Evolutionary conservation across 2,888 invertebrate species (phyloP).

Genomic region (Eremobia ochroleuca): DNA sequence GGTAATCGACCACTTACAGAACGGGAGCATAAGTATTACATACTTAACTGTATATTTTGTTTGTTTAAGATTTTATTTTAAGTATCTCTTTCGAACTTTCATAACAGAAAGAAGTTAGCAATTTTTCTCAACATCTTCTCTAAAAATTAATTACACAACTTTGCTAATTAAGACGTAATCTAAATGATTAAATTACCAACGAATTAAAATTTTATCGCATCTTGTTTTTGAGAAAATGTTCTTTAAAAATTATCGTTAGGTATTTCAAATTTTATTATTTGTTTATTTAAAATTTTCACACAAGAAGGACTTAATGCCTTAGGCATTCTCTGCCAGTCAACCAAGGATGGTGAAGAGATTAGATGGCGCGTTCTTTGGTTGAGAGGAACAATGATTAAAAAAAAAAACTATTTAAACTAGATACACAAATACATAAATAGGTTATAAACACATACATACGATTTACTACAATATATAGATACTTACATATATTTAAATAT

Average conservation of each 20-base stretch:
- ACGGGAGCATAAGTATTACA: neutral
- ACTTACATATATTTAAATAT: no score
- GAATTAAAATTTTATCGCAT: slow-evolving; percentile 52
- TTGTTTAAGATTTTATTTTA: neutral
- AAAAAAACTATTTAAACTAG: no score
- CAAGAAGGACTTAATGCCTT: no score
- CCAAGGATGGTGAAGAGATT: no score
- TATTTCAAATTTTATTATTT: slow-evolving; percentile 10
- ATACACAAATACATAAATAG: no score
- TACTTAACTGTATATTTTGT: neutral
- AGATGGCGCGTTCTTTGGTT: no score
- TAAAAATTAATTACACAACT: slow-evolving; percentile 46
- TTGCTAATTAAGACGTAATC: slow-evolving; percentile 46
- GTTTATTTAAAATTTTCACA: no score
- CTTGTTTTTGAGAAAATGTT: slow-evolving; percentile 19
- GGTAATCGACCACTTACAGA: slow-evolving; percentile 46
- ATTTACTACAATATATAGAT: no score
- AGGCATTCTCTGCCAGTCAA: no score
- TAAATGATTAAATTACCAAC: slow-evolving; percentile 43
- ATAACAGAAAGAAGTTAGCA: slow-evolving; percentile 17
- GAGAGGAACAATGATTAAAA: no score
- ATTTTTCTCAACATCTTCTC: slow-evolving; percentile 19
- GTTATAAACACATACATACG: no score
- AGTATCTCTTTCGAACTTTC: neutral
- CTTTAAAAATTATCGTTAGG: slow-evolving; percentile 4